Conservation (phyloP, 2,113 vertebrate genomes). For the Scolopax mira region DNA sequence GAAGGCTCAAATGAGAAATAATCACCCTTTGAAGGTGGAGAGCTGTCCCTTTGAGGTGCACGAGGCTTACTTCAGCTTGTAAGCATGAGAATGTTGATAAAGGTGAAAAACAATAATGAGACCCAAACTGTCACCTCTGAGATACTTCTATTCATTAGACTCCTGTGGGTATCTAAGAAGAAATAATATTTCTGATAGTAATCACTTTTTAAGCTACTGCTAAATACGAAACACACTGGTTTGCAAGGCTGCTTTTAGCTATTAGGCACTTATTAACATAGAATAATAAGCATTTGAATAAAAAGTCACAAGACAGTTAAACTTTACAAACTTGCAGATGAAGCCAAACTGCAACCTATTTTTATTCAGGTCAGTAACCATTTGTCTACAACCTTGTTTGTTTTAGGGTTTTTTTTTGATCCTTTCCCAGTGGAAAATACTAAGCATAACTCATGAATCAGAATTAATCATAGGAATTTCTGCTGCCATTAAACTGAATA, state of each 20-base stretch:
- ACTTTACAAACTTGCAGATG: background rate
- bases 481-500: background rate
- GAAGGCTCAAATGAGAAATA: slow-evolving; percentile 30
- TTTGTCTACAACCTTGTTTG: background rate
- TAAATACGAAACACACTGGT: slow-evolving; percentile 28
- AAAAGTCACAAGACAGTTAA: background rate
- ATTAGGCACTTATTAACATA: background rate
- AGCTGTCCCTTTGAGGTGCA: background rate
- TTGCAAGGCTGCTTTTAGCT: background rate
- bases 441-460: background rate
- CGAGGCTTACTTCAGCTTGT: background rate
- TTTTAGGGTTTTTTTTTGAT: background rate
- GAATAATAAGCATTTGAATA: background rate
- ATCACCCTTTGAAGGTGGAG: slow-evolving; percentile 3
- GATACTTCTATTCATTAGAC: slow-evolving; percentile 7
- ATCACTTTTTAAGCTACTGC: slow-evolving; percentile 11
- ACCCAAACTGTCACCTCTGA: background rate
- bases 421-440: background rate
- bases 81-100: background rate
- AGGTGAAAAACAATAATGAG: slow-evolving; percentile 5
- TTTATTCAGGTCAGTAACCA: slow-evolving; percentile 3
- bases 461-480: background rate
- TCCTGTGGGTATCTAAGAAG: background rate
- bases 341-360: background rate
- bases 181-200: slow-evolving; percentile 25